Evolutionary conservation across 2,113 vertebrate species (phyloP), one percentile per base, ranked within the genome.

Genomic region (Nerophis lumbriciformis): DNA sequence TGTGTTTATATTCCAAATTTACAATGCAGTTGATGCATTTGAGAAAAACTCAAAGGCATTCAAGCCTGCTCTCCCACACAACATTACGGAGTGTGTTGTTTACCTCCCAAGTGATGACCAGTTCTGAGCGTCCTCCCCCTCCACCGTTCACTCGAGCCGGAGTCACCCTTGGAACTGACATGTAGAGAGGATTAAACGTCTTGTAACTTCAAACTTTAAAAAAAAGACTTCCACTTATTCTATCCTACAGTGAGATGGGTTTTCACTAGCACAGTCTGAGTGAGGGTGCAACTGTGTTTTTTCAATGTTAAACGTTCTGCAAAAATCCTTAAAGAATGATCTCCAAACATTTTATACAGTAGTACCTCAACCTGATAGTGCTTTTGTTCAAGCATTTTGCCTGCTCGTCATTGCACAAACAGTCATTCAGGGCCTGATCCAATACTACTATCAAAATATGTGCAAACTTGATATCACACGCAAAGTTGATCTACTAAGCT

Each of bases 71-170:
- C 37, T 21, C 4, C 6, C 35, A 53, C 15, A 39, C 37, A 21
- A 6, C 10, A 14, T 37, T 35, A 16, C 39, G 44, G 10, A 61
- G 56, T 51, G 6, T 1, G 50, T 85, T 90, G 50, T 85, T 90
- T 87, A 98, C 96, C 93, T 98, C 95, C 95, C 95, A 98, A 0
- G 93, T 96, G 77, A 98, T 98, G 79, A 98, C 94, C 69, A 98
- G 89, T 76, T 98, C 96, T 0, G 93, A 94, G 47, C 92, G 94
- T 82, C 92, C 95, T 47, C 96, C 96, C 16, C 95, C 96, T 0
- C 96, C 96, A 21, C 96, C 96, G 0, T 91, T 96, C 82, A 97
- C 94, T 0, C 95, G 94, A 3, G 93, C 90, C 0, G 96, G 94
- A 48, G 93, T 94, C 73, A 95, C 90, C 79, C 94, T 94, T 1